phyloP scores from a whole-genome alignment of 2,888 invertebrate genomes.

The Cryptocephalus moraei region DNA sequence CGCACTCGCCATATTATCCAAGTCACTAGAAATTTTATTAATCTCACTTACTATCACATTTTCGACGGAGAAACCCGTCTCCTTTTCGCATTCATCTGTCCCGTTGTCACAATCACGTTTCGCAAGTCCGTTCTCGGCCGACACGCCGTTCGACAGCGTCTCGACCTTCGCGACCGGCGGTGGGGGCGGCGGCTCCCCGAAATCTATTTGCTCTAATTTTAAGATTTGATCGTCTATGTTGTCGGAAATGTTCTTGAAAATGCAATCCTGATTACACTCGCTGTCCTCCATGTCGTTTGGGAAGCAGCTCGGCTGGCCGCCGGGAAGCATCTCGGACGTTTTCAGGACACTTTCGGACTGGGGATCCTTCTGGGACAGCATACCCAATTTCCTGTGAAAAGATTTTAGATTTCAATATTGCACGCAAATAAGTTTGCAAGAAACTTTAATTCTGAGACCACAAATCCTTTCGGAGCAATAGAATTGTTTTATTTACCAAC shows the following conservation, averaged over 20 bases:
- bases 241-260: slow-evolving; percentile 20
- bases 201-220: slow-evolving; percentile 15
- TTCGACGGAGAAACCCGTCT: slow-evolving; percentile 14
- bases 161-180: slow-evolving; percentile 3
- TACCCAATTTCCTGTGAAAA: slow-evolving; percentile 13
- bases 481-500: no score
- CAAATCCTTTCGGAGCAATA: no score
- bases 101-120: background rate
- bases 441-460: no score
- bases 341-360: slow-evolving; percentile 7
- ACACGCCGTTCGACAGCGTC: slow-evolving; percentile 5
- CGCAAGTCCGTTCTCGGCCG: slow-evolving; percentile 3
- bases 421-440: no score
- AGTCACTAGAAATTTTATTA: slow-evolving; percentile 12
- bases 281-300: slow-evolving; percentile 21
- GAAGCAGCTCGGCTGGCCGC: slow-evolving; percentile 20
- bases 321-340: slow-evolving; percentile 1
- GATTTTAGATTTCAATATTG: background rate
- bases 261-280: slow-evolving; percentile 32
- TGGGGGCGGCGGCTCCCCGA: slow-evolving; percentile 12
- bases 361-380: slow-evolving; percentile 12
- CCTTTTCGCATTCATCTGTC: background rate
- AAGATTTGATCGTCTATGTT: slow-evolving; percentile 22
- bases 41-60: slow-evolving; percentile 25
- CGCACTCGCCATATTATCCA: background rate